phyloP scores from a whole-genome alignment of 2,797 vertebrate genomes.

The Myotis daubentonii region DNA sequence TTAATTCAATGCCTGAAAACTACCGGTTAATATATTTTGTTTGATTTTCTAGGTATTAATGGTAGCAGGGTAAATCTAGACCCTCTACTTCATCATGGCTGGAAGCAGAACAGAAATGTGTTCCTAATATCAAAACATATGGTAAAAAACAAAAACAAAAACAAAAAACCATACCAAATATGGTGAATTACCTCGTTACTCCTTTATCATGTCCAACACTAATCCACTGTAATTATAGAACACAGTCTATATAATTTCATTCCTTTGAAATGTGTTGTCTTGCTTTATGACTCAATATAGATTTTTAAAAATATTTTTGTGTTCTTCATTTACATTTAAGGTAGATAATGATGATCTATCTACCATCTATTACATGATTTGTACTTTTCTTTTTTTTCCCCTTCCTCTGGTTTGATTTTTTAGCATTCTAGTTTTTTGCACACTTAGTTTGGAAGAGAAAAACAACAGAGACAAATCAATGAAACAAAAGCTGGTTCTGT shows the following conservation, averaged over 20 bases:
- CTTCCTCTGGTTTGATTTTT: background rate
- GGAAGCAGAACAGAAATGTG: slow-evolving; percentile 41
- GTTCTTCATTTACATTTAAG: background rate
- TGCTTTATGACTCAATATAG: background rate
- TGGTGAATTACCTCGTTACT: background rate
- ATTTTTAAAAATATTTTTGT: slow-evolving; percentile 20
- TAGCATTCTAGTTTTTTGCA: background rate
- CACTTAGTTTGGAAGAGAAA: slow-evolving; percentile 35
- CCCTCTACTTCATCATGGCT: background rate
- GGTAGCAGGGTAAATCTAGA: background rate
- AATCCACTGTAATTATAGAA: slow-evolving; percentile 7
- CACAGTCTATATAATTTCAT: background rate
- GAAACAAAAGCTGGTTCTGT: slow-evolving; percentile 29
- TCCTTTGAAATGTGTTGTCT: slow-evolving; percentile 44
- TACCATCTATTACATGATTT: slow-evolving; percentile 2
- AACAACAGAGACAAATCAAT: background rate
- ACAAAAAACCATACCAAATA: no score
- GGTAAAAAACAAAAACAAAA: background rate
- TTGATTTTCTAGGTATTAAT: background rate
- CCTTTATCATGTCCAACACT: slow-evolving; percentile 21
- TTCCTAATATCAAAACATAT: slow-evolving; percentile 1
- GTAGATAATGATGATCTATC: background rate
- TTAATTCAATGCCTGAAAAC: slow-evolving; percentile 19
- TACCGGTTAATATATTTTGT: background rate
- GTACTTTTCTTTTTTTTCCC: background rate